Evolutionary conservation across 2,113 vertebrate species (phyloP).

Genomic region (Neogobius melanostomus): DNA sequence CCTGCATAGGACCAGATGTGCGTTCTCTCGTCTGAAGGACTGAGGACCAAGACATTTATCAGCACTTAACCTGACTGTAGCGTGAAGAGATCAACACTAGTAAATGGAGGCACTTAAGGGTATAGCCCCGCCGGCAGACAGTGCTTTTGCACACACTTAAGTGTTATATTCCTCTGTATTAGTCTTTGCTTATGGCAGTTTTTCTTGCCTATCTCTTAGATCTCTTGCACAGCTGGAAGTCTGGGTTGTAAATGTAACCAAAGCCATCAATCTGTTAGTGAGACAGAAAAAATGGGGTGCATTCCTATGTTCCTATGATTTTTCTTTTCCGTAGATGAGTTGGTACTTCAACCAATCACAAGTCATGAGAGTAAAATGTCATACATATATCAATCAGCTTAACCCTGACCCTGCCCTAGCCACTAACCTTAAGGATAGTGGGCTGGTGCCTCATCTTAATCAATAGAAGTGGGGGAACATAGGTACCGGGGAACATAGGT

Average conservation of each 20-base stretch:
- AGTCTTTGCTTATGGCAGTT: constrained; percentile 27
- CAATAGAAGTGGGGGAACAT: too few species aligned
- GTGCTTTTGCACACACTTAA: constrained; percentile 14
- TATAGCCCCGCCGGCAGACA: constrained; percentile 25
- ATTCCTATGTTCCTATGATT: too few species aligned
- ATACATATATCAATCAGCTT: too few species aligned
- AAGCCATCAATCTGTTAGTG: constrained; percentile 47
- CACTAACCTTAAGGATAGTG: too few species aligned
- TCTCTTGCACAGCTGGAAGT: constrained; percentile 47
- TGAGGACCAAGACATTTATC: constrained; percentile 36
- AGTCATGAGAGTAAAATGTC: too few species aligned
- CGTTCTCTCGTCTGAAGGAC: constrained; percentile 29
- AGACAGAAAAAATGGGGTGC: too few species aligned
- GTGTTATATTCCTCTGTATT: constrained; percentile 40
- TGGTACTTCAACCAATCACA: too few species aligned
- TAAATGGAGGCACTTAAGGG: constrained; percentile 25
- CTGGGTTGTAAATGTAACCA: constrained; percentile 13
- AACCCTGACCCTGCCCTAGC: too few species aligned
- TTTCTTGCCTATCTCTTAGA: constrained; percentile 29
- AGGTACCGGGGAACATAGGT: too few species aligned
- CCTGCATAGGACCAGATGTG: constrained; percentile 66
- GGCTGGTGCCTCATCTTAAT: too few species aligned
- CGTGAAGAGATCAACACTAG: constrained; percentile 39
- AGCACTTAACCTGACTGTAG: constrained; percentile 39
- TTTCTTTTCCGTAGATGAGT: too few species aligned